Conservation (phyloP, 2,797 vertebrate genomes). For the Amphiprion clarkii region DNA sequence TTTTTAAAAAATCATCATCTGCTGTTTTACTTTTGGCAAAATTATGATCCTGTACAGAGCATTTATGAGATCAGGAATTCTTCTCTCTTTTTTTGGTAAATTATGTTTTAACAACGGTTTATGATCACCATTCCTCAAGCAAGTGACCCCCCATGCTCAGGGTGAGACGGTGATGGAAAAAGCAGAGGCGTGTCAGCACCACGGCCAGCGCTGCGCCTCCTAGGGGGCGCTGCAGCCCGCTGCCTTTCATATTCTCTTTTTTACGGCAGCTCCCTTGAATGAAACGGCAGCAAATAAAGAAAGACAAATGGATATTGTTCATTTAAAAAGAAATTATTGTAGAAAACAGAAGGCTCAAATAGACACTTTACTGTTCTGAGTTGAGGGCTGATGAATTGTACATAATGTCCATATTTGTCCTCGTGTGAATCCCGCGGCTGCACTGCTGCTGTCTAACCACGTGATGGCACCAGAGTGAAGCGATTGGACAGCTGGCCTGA, state of each 20-base stretch:
- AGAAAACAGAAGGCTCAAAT: neutral
- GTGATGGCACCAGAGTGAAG: slow-evolving; percentile 37
- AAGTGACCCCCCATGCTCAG: neutral
- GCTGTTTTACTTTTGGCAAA: too few relatives aligned
- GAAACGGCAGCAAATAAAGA: neutral
- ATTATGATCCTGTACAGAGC: too few relatives aligned
- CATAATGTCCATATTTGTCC: too few relatives aligned
- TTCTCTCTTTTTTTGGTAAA: too few relatives aligned
- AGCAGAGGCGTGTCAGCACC: slow-evolving; percentile 55
- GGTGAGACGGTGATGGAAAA: neutral
- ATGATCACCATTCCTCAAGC: too few relatives aligned
- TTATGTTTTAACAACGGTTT: too few relatives aligned
- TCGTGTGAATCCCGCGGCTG: neutral
- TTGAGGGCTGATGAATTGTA: too few relatives aligned
- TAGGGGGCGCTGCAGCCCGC: slow-evolving; percentile 23
- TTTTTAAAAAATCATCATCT: too few relatives aligned
- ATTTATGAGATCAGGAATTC: too few relatives aligned
- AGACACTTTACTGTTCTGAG: neutral
- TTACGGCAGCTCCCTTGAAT: neutral
- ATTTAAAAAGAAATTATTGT: neutral
- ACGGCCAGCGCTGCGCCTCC: slow-evolving; percentile 65
- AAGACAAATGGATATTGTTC: neutral
- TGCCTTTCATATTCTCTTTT: neutral
- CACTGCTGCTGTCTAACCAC: slow-evolving; percentile 16
- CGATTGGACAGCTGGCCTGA: neutral